Percentiles rank a stretch among this genome's conserved stretches.
phyloP scores from a whole-genome alignment of 2,797 vertebrate species.

The Coregonus suidteri region DNA sequence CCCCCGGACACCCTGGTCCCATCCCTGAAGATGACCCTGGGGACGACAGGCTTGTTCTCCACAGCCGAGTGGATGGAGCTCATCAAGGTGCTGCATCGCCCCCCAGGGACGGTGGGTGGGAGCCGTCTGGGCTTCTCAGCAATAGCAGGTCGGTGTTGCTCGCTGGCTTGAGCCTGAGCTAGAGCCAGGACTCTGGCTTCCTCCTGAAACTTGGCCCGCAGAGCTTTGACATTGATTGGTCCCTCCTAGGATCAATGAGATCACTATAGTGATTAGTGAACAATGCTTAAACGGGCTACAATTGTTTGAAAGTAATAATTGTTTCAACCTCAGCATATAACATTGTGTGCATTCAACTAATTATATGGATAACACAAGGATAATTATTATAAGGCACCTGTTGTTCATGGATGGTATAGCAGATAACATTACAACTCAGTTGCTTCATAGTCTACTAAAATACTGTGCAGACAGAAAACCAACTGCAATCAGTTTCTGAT shows the following conservation, averaged over 20 bases:
- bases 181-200: slow-evolving; percentile 47
- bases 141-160: slow-evolving; percentile 66
- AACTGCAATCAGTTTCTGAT: neutral
- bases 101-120: slow-evolving; percentile 41
- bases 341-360: neutral
- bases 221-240: slow-evolving; percentile 80
- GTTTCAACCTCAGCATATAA: neutral
- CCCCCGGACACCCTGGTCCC: slow-evolving; percentile 48
- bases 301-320: neutral
- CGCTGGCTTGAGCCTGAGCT: slow-evolving; percentile 51
- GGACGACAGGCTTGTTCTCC: slow-evolving; percentile 46
- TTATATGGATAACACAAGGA: neutral
- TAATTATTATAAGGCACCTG: neutral
- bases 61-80: slow-evolving; percentile 31
- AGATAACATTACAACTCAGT: neutral
- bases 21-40: slow-evolving; percentile 61
- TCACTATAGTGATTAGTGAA: neutral
- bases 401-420: neutral
- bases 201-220: slow-evolving; percentile 88
- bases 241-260: slow-evolving; percentile 68
- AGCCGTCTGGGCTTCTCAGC: slow-evolving; percentile 74
- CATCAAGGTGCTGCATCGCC: slow-evolving; percentile 45
- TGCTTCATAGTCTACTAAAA: neutral
- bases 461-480: neutral
- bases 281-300: neutral